Percentiles rank a stretch among this genome's conserved stretches.
phyloP scores from a whole-genome alignment of 2,113 vertebrate genomes.

The Solea senegalensis region DNA sequence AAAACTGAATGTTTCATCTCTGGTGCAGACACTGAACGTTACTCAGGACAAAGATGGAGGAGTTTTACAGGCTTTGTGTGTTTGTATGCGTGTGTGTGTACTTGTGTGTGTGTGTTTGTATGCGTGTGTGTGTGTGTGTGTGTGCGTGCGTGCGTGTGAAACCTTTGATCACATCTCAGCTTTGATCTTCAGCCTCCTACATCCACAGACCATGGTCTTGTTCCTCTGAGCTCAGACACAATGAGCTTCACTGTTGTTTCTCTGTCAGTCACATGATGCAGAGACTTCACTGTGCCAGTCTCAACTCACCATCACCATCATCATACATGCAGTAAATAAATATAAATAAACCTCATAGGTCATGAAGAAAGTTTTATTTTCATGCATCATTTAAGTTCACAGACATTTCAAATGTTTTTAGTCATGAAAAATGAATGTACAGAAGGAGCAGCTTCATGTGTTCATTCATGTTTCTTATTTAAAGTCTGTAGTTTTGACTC shows the following conservation, averaged over 20 bases:
- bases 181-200: constrained; percentile 72
- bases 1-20: constrained; percentile 59
- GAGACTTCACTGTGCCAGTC: constrained; percentile 22
- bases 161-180: constrained; percentile 60
- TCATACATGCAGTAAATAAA: not conserved
- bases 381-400: not conserved
- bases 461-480: too few relatives aligned
- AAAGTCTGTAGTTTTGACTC: too few relatives aligned
- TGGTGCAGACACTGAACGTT: too few relatives aligned
- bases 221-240: constrained; percentile 55
- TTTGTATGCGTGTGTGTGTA: constrained; percentile 46
- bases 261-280: constrained; percentile 63
- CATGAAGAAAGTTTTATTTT: not conserved
- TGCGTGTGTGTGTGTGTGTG: constrained; percentile 42
- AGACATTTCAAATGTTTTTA: too few relatives aligned
- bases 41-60: constrained; percentile 33
- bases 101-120: constrained; percentile 43
- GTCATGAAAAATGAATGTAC: too few relatives aligned
- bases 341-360: not conserved
- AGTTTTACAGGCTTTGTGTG: constrained; percentile 60
- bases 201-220: constrained; percentile 51
- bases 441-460: too few relatives aligned
- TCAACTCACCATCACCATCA: not conserved
- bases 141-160: constrained; percentile 36
- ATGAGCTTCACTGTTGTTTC: constrained; percentile 67